phyloP scores from a whole-genome alignment of 2,888 invertebrate genomes.

The Achlya flavicornis region DNA sequence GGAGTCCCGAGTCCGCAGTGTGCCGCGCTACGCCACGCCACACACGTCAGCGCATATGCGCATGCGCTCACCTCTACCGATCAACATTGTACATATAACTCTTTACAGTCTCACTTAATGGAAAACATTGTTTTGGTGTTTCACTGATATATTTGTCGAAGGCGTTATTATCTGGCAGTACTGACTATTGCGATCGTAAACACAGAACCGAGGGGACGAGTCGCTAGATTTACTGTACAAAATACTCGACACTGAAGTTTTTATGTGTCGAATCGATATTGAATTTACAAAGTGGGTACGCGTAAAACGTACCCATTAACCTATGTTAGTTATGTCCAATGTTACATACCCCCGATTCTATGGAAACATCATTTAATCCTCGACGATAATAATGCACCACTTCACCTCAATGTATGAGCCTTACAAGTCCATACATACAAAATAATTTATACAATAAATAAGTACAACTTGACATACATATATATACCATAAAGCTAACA shows the following conservation, averaged over 20 bases:
- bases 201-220: constrained; percentile 9
- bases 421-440: constrained; percentile 26
- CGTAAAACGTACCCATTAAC: constrained; percentile 8
- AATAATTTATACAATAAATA: constrained; percentile 67
- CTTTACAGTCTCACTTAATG: constrained; percentile 48
- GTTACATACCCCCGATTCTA: background rate
- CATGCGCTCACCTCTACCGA: constrained; percentile 12
- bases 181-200: constrained; percentile 33
- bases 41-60: too few relatives aligned
- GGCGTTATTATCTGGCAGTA: constrained; percentile 54
- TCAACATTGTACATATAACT: constrained; percentile 43
- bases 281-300: constrained; percentile 5
- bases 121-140: constrained; percentile 51
- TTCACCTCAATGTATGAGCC: constrained; percentile 39
- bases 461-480: constrained; percentile 56
- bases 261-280: background rate
- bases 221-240: background rate
- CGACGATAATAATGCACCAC: constrained; percentile 41
- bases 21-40: constrained; percentile 11
- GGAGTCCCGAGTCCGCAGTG: constrained; percentile 17
- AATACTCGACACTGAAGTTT: background rate
- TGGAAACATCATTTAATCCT: constrained; percentile 18
- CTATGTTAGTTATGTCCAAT: constrained; percentile 11
- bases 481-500: constrained; percentile 49
- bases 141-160: constrained; percentile 35